Evolutionary conservation across 2,888 invertebrate species (phyloP).

Genomic region (Leptopterna dolabrata): DNA sequence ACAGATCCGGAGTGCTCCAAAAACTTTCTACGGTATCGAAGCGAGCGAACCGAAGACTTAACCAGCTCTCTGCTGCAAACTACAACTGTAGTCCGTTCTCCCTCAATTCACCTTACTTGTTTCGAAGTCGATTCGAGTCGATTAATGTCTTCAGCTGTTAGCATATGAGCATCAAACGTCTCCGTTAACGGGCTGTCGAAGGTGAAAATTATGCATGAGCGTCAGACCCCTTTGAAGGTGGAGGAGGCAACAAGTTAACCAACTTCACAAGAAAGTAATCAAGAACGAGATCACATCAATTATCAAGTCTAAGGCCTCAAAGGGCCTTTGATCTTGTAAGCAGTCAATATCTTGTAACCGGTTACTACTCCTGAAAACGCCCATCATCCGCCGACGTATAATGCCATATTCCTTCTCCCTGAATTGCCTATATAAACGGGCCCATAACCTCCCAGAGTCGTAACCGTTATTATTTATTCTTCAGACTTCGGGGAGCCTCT

Average conservation of each 20-base stretch:
- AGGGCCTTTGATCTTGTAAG: conserved; percentile 33
- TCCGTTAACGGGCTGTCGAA: background rate
- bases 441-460: background rate
- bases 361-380: background rate
- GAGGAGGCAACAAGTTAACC: background rate
- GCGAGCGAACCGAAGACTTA: no score
- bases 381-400: background rate
- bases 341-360: conserved; percentile 19
- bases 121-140: background rate
- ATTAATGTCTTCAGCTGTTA: background rate
- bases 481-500: background rate
- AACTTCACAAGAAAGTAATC: conserved; percentile 27
- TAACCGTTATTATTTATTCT: conserved; percentile 3
- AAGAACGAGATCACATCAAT: conserved; percentile 18
- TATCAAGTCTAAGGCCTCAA: background rate
- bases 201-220: background rate
- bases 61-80: no score
- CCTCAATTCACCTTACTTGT: background rate
- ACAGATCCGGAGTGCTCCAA: no score
- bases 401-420: background rate
- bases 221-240: background rate
- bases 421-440: background rate
- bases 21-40: no score
- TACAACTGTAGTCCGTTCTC: no score
- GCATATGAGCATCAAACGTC: background rate